A percentile compares a stretch with the other conserved stretches of the same genome.
These are phyloP conservation scores for Brachionus paranguensis DNA, from an alignment of 1,140 invertebrate genomes.

Conservation along the genomic window DNA sequence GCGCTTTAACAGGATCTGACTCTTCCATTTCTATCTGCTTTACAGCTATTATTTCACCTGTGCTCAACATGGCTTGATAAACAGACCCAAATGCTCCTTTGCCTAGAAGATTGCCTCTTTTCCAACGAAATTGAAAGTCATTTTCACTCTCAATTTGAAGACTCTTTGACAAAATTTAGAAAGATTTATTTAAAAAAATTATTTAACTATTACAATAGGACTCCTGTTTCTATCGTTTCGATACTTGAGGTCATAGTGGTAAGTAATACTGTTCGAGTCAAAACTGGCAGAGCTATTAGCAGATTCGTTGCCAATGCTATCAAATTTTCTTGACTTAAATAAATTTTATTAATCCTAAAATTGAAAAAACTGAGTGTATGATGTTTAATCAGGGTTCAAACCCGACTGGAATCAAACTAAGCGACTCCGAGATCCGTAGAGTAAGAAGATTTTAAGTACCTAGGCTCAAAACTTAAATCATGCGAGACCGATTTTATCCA, in stretches of 20 bases:
- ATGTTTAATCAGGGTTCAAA: too few relatives aligned
- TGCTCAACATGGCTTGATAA: conserved; percentile 52
- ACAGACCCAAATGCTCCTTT: conserved; percentile 54
- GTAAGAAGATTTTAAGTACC: too few relatives aligned
- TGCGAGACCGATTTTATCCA: too few relatives aligned
- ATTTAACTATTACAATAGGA: conserved; percentile 12
- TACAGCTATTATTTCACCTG: conserved; percentile 53
- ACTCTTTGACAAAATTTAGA: neutral
- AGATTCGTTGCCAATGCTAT: conserved; percentile 9
- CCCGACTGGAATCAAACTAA: too few relatives aligned
- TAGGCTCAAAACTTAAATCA: too few relatives aligned
- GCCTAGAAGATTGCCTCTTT: conserved; percentile 53
- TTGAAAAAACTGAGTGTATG: too few relatives aligned
- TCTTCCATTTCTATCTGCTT: conserved; percentile 55
- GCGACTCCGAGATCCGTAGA: too few relatives aligned
- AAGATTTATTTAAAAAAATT: neutral
- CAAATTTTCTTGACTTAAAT: neutral
- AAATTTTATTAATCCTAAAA: neutral
- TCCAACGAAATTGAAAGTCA: conserved; percentile 45
- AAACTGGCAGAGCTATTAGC: neutral
- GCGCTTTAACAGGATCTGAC: conserved; percentile 47
- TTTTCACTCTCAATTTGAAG: conserved; percentile 25
- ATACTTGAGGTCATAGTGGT: conserved; percentile 13
- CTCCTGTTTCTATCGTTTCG: neutral
- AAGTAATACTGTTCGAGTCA: conserved; percentile 22